These are phyloP conservation scores for Phainopepla nitens DNA, from an alignment of 2,113 vertebrate species.

Conservation along the genomic window DNA sequence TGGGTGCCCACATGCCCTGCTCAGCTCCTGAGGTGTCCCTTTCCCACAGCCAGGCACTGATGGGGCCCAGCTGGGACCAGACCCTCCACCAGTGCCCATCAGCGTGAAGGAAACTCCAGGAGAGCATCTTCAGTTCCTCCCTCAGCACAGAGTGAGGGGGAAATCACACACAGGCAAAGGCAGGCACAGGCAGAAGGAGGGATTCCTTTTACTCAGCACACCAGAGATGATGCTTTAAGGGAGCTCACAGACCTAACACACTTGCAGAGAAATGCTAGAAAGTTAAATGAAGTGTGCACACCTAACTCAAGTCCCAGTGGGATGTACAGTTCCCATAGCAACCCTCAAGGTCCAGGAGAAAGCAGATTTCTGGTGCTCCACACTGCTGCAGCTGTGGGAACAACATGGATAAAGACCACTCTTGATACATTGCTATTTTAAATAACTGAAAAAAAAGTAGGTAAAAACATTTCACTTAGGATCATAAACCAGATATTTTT, in stretches of 20 bases:
- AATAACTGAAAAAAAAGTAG: neutral
- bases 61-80: neutral
- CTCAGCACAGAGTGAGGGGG: neutral
- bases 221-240: neutral
- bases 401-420: neutral
- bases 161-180: rapidly evolving
- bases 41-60: neutral
- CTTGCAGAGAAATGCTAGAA: neutral
- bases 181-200: neutral
- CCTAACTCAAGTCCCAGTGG: neutral
- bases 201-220: neutral
- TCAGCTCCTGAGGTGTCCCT: neutral
- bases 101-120: rapidly evolving
- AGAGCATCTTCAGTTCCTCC: neutral
- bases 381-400: neutral
- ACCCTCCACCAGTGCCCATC: rapidly evolving
- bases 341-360: neutral
- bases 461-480: neutral
- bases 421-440: neutral
- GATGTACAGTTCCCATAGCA: neutral
- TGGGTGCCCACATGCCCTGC: rapidly evolving
- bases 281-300: neutral
- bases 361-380: neutral
- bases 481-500: rapidly evolving
- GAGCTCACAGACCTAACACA: neutral